Conservation (phyloP, 2,113 vertebrate species). For the Garra rufa region DNA sequence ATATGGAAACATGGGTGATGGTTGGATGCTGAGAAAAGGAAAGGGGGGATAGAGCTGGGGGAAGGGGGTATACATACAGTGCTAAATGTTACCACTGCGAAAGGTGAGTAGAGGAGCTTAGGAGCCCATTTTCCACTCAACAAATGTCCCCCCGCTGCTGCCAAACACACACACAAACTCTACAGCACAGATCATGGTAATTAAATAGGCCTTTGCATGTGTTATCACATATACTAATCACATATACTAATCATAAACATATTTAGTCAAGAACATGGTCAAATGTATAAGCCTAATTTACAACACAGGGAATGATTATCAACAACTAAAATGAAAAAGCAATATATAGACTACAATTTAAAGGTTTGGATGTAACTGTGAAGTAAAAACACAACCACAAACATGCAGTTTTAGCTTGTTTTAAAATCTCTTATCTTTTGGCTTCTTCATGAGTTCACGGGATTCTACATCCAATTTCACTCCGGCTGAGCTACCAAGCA, state of each 20-base stretch:
- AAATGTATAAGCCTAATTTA: not conserved
- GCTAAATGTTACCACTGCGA: slow-evolving; percentile 81
- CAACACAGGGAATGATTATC: not conserved
- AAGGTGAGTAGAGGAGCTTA: slow-evolving; percentile 77
- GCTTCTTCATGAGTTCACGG: no score
- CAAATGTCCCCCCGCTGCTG: slow-evolving; percentile 61
- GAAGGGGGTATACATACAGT: slow-evolving; percentile 50
- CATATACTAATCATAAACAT: slow-evolving; percentile 55
- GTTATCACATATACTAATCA: not conserved
- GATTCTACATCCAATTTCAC: no score
- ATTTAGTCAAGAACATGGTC: slow-evolving; percentile 51
- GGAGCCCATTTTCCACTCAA: slow-evolving; percentile 79
- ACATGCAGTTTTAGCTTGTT: no score
- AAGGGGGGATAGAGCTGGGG: slow-evolving; percentile 19
- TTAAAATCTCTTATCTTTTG: no score
- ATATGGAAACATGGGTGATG: slow-evolving; percentile 66
- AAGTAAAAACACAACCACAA: no score
- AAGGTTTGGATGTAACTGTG: no score
- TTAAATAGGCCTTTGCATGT: slow-evolving; percentile 59
- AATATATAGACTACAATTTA: not conserved
- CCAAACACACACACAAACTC: slow-evolving; percentile 48
- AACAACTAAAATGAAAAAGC: not conserved
- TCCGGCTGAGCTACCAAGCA: no score
- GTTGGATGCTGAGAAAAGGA: slow-evolving; percentile 39
- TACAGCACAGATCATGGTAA: slow-evolving; percentile 43